Evolutionary conservation across 2,797 vertebrate genomes (phyloP), one percentile per base, ranked within the genome.

Genomic region (Xiphophorus birchmanni): DNA sequence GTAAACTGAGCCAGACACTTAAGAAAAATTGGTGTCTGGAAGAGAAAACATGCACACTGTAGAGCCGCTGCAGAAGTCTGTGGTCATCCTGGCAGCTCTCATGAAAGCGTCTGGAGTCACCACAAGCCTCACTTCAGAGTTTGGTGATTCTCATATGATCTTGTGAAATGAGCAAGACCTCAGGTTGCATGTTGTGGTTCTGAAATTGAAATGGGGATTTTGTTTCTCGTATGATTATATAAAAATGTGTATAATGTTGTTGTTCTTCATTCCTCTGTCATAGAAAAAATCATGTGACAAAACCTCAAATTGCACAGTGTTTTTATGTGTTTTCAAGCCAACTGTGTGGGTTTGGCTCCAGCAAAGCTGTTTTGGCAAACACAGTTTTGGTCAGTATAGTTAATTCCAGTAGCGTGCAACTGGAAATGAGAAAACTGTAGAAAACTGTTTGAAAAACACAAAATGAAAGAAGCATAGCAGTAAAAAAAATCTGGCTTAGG

Each of bases 81-180:
- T 4, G 86, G 88, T 84, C 69, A 7, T 32, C 47, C 78, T 85
- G 84, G 81, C 86, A 77, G 80, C 80, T 56, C 75, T 37, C 79
- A 85, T 73, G 75, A 79, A 83, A 77, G 75, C 0, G 82, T 84
- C 85, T 86, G 78, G 67, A 84, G 69, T 56, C 60, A 4, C 83
- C 60, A 29, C 84, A 81, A 71, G 48, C 72, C 67, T 56, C 56
- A 15, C 23, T 56, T 9, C 12, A 23, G 7, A 67, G 79, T 69
- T 67, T 60, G 54, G 71, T 44, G 26, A 65, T 40, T 76, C 74
- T 80, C 45, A 40, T 26, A 21, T 35, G 35, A 54, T 74, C n/a
- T 75, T 80, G 32, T 23, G 23, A 77, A 81, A 71, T 18, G 4
- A 74, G 45, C 11, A n/a, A 73, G n/a, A 77, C 45, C 54, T 84